phyloP scores from a whole-genome alignment of 2,888 invertebrate species.

The Gastracanthus pulcherrimus region DNA sequence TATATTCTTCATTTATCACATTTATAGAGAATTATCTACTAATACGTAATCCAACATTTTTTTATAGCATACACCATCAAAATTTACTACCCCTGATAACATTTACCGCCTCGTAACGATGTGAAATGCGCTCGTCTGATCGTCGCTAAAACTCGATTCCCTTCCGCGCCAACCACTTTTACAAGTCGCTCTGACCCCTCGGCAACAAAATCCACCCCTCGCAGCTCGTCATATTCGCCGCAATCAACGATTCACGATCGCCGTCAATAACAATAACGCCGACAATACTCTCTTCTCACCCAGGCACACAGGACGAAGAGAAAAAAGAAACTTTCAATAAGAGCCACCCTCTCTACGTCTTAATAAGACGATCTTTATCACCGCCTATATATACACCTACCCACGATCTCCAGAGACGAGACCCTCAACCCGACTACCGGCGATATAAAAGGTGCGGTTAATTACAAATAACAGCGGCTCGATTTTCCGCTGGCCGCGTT shows the following conservation, averaged over 20 bases:
- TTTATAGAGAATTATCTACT: no score
- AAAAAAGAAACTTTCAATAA: conserved; percentile 10
- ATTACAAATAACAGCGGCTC: conserved; percentile 67
- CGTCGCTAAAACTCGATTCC: not conserved
- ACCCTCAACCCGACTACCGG: conserved; percentile 18
- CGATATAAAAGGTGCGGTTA: conserved; percentile 63
- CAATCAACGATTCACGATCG: conserved; percentile 26
- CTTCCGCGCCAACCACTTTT: not conserved
- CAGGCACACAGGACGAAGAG: not conserved
- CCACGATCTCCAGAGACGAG: no score
- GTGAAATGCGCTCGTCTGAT: not conserved
- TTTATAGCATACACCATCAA: not conserved
- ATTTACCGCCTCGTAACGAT: not conserved
- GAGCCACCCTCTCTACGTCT: not conserved
- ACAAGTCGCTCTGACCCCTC: not conserved
- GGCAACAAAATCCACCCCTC: not conserved
- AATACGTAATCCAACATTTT: no score
- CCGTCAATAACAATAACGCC: not conserved
- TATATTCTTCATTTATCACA: no score
- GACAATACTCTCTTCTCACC: not conserved
- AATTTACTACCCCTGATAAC: not conserved
- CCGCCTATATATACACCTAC: not conserved
- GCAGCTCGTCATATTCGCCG: not conserved
- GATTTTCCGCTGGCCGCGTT: conserved; percentile 59
- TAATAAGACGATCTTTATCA: conserved; percentile 5